Evolutionary conservation across 2,113 vertebrate genomes (phyloP), one percentile per base, ranked within the genome.

Genomic region (Corythoichthys intestinalis): DNA sequence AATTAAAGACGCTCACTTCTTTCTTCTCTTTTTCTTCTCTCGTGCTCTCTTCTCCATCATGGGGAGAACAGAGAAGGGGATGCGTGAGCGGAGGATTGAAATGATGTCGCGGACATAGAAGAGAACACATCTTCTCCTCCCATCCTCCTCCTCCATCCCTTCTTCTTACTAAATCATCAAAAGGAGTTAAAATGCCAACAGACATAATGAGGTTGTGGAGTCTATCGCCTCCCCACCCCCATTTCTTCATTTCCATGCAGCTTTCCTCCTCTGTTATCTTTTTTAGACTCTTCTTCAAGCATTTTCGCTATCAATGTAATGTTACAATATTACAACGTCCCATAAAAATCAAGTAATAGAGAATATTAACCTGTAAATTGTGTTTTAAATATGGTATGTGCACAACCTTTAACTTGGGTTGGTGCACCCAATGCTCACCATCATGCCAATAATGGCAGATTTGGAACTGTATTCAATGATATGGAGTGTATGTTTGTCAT

Each of bases 151-250:
- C 65, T 54, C 70, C 72, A 37, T 70, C 65, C 67, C 60, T 73
- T 75, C 79, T 80, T 75, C 80, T 83, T 80, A 85, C 86, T 88
- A 85, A 90, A 90, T 89, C 89, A 91, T 90, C 88, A 89, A 87
- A 90, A 87, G 87, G 80, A 90, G 79, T 85, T 89, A 88, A 88
- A 89, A 91, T 87, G 80, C 88, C 85, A 87, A 75, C 73, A 89
- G 90, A 89, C 88, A 81, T 90, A 91, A 91, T 86, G 87, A 91
- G 89, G 88, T 85, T 91, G 83, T 80, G 73, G 86, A 86, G 86
- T 84, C 74, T 62, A 63, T 64, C 69, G 47, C 66, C 41, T 63
- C 7, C 67, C 66, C 44, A 28, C 56, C 75, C 56, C 15, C 14
- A 65, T 69, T 69, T 49, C 53, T 72, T 53, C 74, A 73, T 79